Evolutionary conservation across 2,113 vertebrate genomes (phyloP).

Genomic region (Laticauda laticaudata): DNA sequence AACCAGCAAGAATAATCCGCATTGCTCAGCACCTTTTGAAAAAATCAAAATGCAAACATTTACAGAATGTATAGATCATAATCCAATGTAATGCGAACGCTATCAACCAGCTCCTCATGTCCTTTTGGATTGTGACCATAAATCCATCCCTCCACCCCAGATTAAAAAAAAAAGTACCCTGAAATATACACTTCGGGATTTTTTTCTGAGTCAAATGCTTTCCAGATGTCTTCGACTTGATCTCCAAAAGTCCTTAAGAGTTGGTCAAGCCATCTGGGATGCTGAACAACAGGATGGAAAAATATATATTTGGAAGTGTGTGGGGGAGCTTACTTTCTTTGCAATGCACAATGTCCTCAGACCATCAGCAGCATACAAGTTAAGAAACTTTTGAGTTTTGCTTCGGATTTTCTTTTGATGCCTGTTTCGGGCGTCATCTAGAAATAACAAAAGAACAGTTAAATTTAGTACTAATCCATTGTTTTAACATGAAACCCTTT

Average conservation of each 20-base stretch:
- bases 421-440: constrained; percentile 83
- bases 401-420: constrained; percentile 86
- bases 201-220: neutral
- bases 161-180: neutral
- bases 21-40: constrained; percentile 82
- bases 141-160: neutral
- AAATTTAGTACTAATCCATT: constrained; percentile 33
- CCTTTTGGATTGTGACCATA: neutral
- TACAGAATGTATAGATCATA: constrained; percentile 13
- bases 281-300: neutral
- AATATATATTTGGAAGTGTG: neutral
- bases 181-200: neutral
- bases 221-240: neutral
- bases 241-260: neutral
- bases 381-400: constrained; percentile 92
- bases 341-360: constrained; percentile 96
- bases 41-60: constrained; percentile 13
- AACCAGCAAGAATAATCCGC: constrained; percentile 94
- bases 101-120: neutral
- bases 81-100: neutral
- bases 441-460: constrained; percentile 31
- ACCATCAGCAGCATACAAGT: constrained; percentile 89
- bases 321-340: constrained; percentile 81
- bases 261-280: neutral
- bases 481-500: constrained; percentile 18